Evolutionary conservation across 1,140 invertebrate species (phyloP).

Genomic region (Trachymyrmex septentrionalis): DNA sequence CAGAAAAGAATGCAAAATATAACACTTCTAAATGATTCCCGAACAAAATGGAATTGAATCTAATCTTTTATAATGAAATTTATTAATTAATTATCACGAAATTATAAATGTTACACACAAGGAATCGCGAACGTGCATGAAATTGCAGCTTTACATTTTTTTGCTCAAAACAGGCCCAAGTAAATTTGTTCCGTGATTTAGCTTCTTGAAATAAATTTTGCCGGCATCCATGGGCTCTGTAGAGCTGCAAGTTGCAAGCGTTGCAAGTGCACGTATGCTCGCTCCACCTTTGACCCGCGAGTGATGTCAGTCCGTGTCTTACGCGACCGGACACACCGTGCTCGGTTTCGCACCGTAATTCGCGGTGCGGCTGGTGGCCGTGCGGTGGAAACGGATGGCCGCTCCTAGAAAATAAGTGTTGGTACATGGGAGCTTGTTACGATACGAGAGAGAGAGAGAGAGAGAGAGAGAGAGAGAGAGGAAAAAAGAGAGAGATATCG

Average conservation of each 20-base stretch:
- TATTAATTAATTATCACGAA: too few species aligned
- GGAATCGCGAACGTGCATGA: not conserved
- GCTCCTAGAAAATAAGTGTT: constrained; percentile 81
- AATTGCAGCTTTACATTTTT: not conserved
- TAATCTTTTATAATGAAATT: not conserved
- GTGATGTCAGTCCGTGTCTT: constrained; percentile 72
- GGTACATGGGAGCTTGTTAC: constrained; percentile 85
- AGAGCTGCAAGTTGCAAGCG: constrained; percentile 36
- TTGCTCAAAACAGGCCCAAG: too few species aligned
- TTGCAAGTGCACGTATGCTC: constrained; percentile 35
- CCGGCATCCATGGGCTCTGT: not conserved
- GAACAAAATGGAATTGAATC: not conserved
- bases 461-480: not conserved
- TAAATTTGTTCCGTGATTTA: not conserved
- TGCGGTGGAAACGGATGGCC: constrained; percentile 73
- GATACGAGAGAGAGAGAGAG: constrained; percentile 71
- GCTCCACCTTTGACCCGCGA: constrained; percentile 67
- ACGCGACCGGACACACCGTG: constrained; percentile 56
- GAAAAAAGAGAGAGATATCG: constrained; percentile 34
- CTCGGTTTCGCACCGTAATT: constrained; percentile 71
- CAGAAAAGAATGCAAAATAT: not conserved
- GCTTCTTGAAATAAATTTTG: constrained; percentile 10
- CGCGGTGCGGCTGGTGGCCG: constrained; percentile 57
- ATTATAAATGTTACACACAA: not conserved
- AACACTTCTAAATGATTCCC: not conserved